These are phyloP conservation scores for Plodia interpunctella DNA, from an alignment of 1,140 invertebrate genomes.

Conservation along the genomic window DNA sequence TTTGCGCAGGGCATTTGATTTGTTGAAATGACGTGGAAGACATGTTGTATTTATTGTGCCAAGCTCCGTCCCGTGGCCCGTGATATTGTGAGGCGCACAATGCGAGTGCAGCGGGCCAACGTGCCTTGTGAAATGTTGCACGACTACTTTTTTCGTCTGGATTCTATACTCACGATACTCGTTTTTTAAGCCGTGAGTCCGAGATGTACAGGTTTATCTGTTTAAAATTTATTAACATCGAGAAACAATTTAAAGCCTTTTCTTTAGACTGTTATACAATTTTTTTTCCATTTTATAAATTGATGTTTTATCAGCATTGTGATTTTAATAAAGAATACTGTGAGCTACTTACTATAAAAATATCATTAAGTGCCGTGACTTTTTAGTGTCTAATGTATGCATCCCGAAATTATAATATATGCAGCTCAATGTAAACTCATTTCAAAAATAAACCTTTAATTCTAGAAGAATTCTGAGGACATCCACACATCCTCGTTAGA, in stretches of 20 bases:
- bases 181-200: constrained; percentile 73
- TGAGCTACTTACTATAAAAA: too few species aligned
- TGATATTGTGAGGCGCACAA: constrained; percentile 73
- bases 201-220: constrained; percentile 76
- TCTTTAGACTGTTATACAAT: constrained; percentile 66
- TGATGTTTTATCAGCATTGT: constrained; percentile 15
- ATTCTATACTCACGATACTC: constrained; percentile 72
- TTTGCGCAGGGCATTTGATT: constrained; percentile 55
- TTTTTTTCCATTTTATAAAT: constrained; percentile 51
- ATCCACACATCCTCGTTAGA: too few species aligned
- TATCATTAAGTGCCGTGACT: too few species aligned
- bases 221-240: constrained; percentile 77
- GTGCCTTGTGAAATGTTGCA: constrained; percentile 75
- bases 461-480: too few species aligned
- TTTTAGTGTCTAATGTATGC: too few species aligned
- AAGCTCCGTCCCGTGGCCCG: constrained; percentile 53
- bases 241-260: constrained; percentile 76
- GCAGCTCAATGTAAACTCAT: too few species aligned
- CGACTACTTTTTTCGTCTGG: constrained; percentile 77
- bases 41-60: constrained; percentile 56
- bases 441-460: too few species aligned
- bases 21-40: constrained; percentile 51
- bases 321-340: too few species aligned
- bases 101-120: constrained; percentile 69
- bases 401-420: too few species aligned